Evolutionary conservation across 2,113 vertebrate species (phyloP), one percentile per base, ranked within the genome.

Genomic region (Ascaphus truei): DNA sequence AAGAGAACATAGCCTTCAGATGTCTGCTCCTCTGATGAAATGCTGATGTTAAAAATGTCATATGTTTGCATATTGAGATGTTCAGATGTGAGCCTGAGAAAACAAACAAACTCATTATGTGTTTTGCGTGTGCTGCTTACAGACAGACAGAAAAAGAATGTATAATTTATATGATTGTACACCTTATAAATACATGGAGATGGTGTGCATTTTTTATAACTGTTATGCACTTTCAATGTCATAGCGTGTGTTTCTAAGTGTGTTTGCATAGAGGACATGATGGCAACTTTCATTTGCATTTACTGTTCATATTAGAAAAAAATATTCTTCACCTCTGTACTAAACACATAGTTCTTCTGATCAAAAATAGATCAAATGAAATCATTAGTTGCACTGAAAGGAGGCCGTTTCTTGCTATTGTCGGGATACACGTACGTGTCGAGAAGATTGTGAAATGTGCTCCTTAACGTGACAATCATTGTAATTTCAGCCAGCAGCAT

Each of bases 1-100:
- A 78, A 87, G 82, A 79, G 68, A 87, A 85, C 84, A 88, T 89
- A 91, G 91, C 87, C 85, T 90, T 94, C 88, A 88, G 85, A 95
- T 91, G 93, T 93, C 84, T 86, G 82, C 82, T 91, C 83, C 81
- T 88, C 89, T 77, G 88, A 88, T 88, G 79, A 88, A 83, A 86
- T 77, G 75, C 55, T 86, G 85, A 86, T 86, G 84, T 72, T 84
- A 83, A 84, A 87, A 85, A 90, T 83, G 82, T 85, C 91, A 91
- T 90, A 86, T 85, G 84, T 83, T 92, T 92, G 88, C 90, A 92
- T 89, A 84, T 86, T 81, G 74, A 80, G 85, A 63, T 75, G 79
- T 73, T 86, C 72, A 72, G 53, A 77, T 80, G 71, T 66, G 80
- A 85, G 79, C 72, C 77, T 63, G 72, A 82, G 78, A 78, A 89